These are phyloP conservation scores for Paracentrotus lividus DNA, from an alignment of 53 echinoderm and acorn worm genomes.

Conservation along the genomic window DNA sequence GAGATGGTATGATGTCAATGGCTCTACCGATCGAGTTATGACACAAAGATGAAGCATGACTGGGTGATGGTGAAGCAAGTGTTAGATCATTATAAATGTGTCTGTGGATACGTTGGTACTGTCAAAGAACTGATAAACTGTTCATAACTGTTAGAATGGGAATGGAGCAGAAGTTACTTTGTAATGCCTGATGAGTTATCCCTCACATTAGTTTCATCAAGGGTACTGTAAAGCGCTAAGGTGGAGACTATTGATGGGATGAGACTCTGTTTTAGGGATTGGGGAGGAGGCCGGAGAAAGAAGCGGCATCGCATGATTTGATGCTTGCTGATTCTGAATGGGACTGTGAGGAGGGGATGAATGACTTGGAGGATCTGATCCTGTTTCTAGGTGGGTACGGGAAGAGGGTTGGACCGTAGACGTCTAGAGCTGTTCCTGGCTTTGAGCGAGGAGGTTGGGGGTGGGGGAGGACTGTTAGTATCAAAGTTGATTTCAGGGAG, in stretches of 20 bases:
- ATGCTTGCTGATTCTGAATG: conserved; percentile 60
- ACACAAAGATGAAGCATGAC: conserved; percentile 63
- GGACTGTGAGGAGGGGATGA: conserved; percentile 62
- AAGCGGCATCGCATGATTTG: conserved; percentile 63
- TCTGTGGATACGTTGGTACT: conserved; percentile 68
- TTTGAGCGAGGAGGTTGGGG: conserved; percentile 63
- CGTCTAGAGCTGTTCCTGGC: background rate
- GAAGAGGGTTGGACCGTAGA: conserved; percentile 59
- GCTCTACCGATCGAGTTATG: background rate
- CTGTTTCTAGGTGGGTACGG: conserved; percentile 68
- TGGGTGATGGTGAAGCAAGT: conserved; percentile 25
- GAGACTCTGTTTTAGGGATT: conserved; percentile 45
- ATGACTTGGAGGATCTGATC: conserved; percentile 34
- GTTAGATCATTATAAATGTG: conserved; percentile 60
- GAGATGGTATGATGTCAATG: conserved; percentile 56
- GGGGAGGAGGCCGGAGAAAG: conserved; percentile 33
- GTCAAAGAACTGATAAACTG: conserved; percentile 68
- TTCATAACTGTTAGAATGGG: conserved; percentile 71
- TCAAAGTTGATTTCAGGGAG: conserved; percentile 58
- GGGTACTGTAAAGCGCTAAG: conserved; percentile 57
- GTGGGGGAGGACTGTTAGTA: conserved; percentile 29
- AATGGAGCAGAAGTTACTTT: conserved; percentile 63
- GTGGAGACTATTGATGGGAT: conserved; percentile 56
- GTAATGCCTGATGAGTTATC: conserved; percentile 62
- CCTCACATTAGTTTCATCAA: conserved; percentile 49